These are phyloP conservation scores for Liopterus haemorrhoidalis DNA, from an alignment of 2,888 invertebrate genomes.

Conservation along the genomic window DNA sequence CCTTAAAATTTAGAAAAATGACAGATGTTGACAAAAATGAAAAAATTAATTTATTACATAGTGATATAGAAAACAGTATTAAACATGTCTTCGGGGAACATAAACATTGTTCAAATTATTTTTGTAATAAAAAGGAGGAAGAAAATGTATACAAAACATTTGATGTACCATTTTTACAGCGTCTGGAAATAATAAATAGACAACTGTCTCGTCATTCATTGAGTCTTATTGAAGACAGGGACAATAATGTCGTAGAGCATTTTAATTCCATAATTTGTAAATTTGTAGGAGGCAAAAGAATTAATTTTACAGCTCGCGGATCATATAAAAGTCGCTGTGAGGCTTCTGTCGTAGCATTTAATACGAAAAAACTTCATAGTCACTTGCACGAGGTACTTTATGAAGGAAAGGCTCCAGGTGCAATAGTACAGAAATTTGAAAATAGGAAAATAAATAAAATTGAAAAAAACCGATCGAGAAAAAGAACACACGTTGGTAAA, in stretches of 20 bases:
- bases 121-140: slow-evolving; percentile 14
- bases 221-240: not conserved
- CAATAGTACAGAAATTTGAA: slow-evolving; percentile 1
- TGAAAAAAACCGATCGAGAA: not conserved
- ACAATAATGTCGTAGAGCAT: not conserved
- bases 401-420: slow-evolving; percentile 2
- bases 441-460: not conserved
- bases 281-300: slow-evolving; percentile 3
- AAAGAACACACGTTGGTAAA: not conserved
- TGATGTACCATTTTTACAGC: too few species aligned
- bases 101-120: slow-evolving; percentile 19
- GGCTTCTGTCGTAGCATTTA: slow-evolving; percentile 5
- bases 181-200: too few species aligned
- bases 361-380: slow-evolving; percentile 11
- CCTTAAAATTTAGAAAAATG: not conserved
- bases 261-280: not conserved
- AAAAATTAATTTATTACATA: not conserved
- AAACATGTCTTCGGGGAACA: slow-evolving; percentile 27
- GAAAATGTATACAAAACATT: not conserved
- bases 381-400: slow-evolving; percentile 3
- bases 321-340: slow-evolving; percentile 2
- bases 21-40: not conserved
- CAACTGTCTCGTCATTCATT: too few species aligned
- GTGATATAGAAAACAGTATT: slow-evolving; percentile 22
- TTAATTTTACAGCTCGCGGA: not conserved